Base-by-base conservation (phyloP, 2,888 invertebrate species). In the Operophtera brumata region DNA sequence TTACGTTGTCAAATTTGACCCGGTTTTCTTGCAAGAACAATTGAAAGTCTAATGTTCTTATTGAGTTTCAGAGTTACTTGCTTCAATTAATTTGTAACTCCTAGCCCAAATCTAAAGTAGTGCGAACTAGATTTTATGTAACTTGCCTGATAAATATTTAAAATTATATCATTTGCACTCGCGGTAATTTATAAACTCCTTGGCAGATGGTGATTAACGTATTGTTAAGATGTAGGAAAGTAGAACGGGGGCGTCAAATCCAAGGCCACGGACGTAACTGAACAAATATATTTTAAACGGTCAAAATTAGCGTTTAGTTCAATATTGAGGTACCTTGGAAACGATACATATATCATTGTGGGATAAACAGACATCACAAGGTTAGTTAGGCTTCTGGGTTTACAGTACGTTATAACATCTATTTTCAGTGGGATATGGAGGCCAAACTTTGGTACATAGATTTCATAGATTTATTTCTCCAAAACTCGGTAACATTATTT, bases 201-300 rank as follows among this genome's bases (percentile, higher is more conserved):
- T 71, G 75, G 75, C 78, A 75, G 76, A 75, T 80, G 72, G 78
- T 84, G 80, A 82, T 85, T 82, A 82, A 83, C 71, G 75, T 73
- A 82, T 84, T 84, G 83, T 84, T 81, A 78, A 84, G 81, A 86
- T 81, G 78, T 84, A 81, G 80, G 76, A 85, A 86, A 86, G 84
- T 86, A 82, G 86, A 82, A 86, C 85, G 70, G 86, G 86, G 85
- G 84, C 85, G 80, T 80, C 78, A 79, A 80, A 79, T 79, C 72
- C 83, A 86, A 86, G 87, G 87, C 77, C 74, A 75, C 66, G 75
- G 73, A 81, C 76, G 77, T 78, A 74, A 75, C 80, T 77, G 75
- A 80, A 81, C 80, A 78, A 82, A 84, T 80, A 78, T 78, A 76
- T 82, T 80, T 79, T 68, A 72, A 77, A 77, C 76, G 71, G 70